Conservation (phyloP, 2,888 invertebrate genomes). For the Tachina fera region DNA sequence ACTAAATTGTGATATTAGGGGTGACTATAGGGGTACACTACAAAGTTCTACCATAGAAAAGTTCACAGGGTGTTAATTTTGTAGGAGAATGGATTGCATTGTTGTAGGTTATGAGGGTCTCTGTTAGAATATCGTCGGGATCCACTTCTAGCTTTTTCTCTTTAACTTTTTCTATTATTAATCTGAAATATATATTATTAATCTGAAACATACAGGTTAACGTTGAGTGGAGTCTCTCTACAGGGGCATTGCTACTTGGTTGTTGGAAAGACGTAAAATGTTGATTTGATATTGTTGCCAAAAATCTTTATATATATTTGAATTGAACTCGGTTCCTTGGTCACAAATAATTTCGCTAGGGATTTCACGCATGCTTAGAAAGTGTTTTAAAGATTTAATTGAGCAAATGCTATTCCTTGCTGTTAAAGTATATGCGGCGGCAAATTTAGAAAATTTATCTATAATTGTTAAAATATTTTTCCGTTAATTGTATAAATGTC, state of each 20-base stretch:
- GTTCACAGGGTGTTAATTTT: conserved; percentile 22
- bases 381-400: conserved; percentile 14
- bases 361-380: neutral
- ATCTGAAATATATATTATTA: conserved; percentile 14
- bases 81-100: conserved; percentile 9
- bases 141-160: neutral
- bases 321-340: neutral
- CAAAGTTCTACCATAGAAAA: conserved; percentile 18
- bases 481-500: no score
- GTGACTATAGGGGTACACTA: no score
- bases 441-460: neutral
- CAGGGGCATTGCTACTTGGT: conserved; percentile 10
- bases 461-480: neutral
- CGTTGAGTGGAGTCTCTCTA: conserved; percentile 7
- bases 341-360: neutral
- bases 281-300: conserved; percentile 21
- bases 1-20: no score
- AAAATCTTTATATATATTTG: conserved; percentile 14
- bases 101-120: conserved; percentile 13
- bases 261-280: neutral
- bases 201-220: no score
- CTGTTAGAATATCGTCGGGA: conserved; percentile 8
- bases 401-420: neutral
- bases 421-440: neutral
- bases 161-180: conserved; percentile 22